A percentile compares a stretch with the other conserved stretches of the same genome.
Conservation (phyloP, 2,113 vertebrate genomes). For the Oostethus manadensis region DNA sequence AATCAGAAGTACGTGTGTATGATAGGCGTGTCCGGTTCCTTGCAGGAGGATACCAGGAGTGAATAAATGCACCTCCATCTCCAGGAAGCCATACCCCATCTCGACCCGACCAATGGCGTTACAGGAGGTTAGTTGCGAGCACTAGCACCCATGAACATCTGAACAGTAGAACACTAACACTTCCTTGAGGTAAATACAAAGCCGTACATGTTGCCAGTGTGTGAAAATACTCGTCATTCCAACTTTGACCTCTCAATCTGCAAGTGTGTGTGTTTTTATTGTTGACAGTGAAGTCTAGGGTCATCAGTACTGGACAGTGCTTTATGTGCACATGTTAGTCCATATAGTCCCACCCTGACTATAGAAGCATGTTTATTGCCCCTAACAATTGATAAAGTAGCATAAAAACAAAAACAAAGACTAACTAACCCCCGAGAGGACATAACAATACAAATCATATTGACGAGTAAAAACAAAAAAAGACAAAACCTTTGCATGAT, state of each 20-base stretch:
- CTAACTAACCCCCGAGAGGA: no score
- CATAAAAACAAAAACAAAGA: no score
- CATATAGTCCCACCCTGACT: no score
- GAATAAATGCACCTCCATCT: constrained; percentile 33
- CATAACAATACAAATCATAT: no score
- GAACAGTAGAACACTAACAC: constrained; percentile 2
- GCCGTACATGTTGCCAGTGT: constrained; percentile 25
- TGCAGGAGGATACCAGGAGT: not conserved
- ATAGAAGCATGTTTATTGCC: not conserved
- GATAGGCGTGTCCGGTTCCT: no score
- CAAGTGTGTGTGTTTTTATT: no score
- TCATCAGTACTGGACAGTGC: no score
- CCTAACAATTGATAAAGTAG: not conserved
- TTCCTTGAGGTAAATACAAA: constrained; percentile 15
- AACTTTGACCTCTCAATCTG: constrained; percentile 1
- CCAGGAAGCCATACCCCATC: constrained; percentile 16
- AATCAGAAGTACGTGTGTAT: no score
- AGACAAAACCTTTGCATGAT: no score
- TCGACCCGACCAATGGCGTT: constrained; percentile 49
- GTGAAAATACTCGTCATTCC: constrained; percentile 24
- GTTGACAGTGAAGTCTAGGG: no score
- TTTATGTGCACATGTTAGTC: no score
- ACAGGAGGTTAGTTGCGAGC: constrained; percentile 58
- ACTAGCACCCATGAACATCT: not conserved
- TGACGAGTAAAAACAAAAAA: no score